A percentile compares a stretch with the other conserved stretches of the same genome.
These are phyloP conservation scores for Caradrina clavipalpis DNA, from an alignment of 2,888 invertebrate species.

Conservation along the genomic window DNA sequence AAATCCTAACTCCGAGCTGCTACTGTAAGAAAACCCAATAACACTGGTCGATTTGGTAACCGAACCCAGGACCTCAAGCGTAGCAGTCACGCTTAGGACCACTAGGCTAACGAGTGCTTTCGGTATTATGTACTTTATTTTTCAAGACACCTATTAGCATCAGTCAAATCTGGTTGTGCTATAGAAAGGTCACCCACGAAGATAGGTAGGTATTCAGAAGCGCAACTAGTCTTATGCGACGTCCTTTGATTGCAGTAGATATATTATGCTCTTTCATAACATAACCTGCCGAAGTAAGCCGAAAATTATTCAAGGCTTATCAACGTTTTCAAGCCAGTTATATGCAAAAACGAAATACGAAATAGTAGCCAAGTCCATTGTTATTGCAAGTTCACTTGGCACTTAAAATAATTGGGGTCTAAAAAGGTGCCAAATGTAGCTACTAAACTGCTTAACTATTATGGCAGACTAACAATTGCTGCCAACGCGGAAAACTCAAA, in stretches of 20 bases:
- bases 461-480: slow-evolving; percentile 18
- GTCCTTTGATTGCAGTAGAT: neutral
- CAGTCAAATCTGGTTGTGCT: neutral
- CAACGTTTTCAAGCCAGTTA: slow-evolving; percentile 7
- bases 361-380: slow-evolving; percentile 50
- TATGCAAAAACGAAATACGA: slow-evolving; percentile 31
- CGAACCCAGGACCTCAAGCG: no score
- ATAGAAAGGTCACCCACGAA: neutral
- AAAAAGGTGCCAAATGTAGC: slow-evolving; percentile 51
- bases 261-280: neutral
- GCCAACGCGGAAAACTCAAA: slow-evolving; percentile 34
- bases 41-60: no score
- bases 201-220: neutral
- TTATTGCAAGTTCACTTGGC: slow-evolving; percentile 50
- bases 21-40: no score
- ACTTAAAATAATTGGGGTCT: slow-evolving; percentile 50
- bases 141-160: no score
- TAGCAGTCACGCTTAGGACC: no score
- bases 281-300: slow-evolving; percentile 1
- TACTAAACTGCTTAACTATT: slow-evolving; percentile 39
- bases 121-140: no score
- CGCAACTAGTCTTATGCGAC: neutral
- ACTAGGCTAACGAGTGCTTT: no score
- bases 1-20: no score
- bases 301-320: slow-evolving; percentile 29